Conservation (phyloP, 2,113 vertebrate species). For the Miniopterus natalensis region DNA sequence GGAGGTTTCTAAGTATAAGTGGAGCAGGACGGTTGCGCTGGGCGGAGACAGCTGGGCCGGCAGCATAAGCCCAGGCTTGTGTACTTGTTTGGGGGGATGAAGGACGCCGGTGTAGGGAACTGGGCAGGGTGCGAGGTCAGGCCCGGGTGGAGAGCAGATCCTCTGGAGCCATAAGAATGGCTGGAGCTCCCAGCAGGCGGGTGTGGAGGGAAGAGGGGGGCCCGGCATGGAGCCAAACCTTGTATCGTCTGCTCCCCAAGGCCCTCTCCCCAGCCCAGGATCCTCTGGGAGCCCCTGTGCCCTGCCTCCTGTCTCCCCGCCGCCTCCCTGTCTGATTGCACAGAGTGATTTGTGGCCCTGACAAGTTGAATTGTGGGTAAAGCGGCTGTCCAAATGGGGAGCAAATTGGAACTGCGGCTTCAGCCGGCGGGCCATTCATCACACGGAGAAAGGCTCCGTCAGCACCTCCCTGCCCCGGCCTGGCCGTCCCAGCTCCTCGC, state of each 20-base stretch:
- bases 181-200: neutral
- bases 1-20: neutral
- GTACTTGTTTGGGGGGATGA: neutral
- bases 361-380: conserved; percentile 82
- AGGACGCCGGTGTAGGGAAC: neutral
- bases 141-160: neutral
- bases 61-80: neutral
- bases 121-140: neutral
- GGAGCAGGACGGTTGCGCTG: rapidly evolving
- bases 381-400: conserved; percentile 80
- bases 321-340: neutral
- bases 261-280: neutral
- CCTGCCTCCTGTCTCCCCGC: neutral
- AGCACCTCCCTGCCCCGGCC: neutral
- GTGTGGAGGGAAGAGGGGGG: neutral
- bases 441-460: neutral
- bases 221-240: neutral
- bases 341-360: conserved; percentile 80
- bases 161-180: rapidly evolving
- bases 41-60: neutral
- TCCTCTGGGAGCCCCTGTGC: neutral
- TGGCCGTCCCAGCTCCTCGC: neutral
- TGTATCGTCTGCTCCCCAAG: neutral
- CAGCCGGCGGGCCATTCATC: conserved; percentile 65
- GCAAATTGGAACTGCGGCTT: conserved; percentile 82